Evolutionary conservation across 2,113 vertebrate species (phyloP), one percentile per base, ranked within the genome.

Genomic region (Orthonyx spaldingii): DNA sequence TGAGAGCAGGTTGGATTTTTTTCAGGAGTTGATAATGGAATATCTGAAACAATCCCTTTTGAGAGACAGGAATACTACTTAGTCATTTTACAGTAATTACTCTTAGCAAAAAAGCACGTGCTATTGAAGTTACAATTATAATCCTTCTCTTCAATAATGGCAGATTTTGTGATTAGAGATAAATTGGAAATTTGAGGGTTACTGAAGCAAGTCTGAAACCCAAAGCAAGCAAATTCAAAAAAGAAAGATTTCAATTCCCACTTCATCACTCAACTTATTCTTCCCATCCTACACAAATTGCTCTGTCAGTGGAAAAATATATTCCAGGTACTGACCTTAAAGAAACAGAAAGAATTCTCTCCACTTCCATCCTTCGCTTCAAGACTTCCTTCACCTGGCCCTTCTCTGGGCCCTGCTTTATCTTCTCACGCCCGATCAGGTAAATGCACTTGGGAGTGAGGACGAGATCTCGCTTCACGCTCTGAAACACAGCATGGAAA

Each of bases 341-440:
- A 61, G 99, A 99, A 90, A 99, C 96, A 0, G 98, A 98, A 93
- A 99, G 93, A 96, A 99, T 98, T 95, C 98, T 98, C 74, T 99
- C 99, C 95, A 99, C 89, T 35, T 99, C 99, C 6, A 99, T 98
- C 86, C 95, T 97, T 70, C 99, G 97, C 97, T 99, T 99, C 74
- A 99, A 76, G 69, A 99, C 99, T 89, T 99, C 99, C 13, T 98
- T 99, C 95, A 99, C 99, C 39, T 98, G 98, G 42, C 99, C 99
- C 74, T 99, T 99, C 89, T 99, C 99, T 4, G 99, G 98, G 13
- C 99, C 99, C 80, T 99, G 99, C 90, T 99, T 99, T 81, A 99
- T 96, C 93, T 99, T 99, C 59, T 99, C 99, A 70, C 99, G 98
- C 59, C 99, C 99, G 10, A 99, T 99, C 94, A 99, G 97, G 96